Base-by-base conservation (phyloP, 37 sponge, comb jelly and placozoan species). In the Corticium candelabrum region DNA sequence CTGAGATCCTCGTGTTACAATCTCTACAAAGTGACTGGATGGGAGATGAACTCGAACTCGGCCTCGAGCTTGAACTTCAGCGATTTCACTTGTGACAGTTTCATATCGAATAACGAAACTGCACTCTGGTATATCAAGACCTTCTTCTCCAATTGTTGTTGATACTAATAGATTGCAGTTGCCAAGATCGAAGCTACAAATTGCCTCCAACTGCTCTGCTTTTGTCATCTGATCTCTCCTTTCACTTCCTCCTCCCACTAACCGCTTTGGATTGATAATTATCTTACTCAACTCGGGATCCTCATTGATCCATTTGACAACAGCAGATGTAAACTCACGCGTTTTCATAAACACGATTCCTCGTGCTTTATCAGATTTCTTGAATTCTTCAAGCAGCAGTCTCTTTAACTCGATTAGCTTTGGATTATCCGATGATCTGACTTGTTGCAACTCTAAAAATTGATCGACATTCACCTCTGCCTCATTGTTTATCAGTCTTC, bases 141-240 rank as follows among this genome's bases (percentile, higher is more conserved):
- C 91, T 84, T 90, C 87, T 40, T 87, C 87, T 33, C 84, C 79
- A 0, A 90, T 86, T 29, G 91, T 83, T 0, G 91, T 90, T 11
- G 87, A 35, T 21, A 83, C 80, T 15, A 90, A 74, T 0, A 90
- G 77, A 67, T 90, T 86, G 50, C 68, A 87, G 0, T 76, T 74
- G 1, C 80, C 85, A 0, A 33, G 21, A 4, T 78, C 68, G 56
- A 90, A 87, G n/a, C 35, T 69, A 29, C 82, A 50, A 27, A 90
- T 77, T 3, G 68, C 83, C 32, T 37, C 32, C 0, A 77, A 31
- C 41, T 90, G 91, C 40, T 84, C 85, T 40, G 71, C 43, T 38
- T 84, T 81, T 21, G 82, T 78, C 82, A 85, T 84, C 68, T 71
- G 70, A 27, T 74, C 81, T n/a, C n/a, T n/a, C 3, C 56, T 77